These are phyloP conservation scores for Helicolenus hilgendorfi DNA, from an alignment of 2,797 vertebrate genomes.

Conservation along the genomic window DNA sequence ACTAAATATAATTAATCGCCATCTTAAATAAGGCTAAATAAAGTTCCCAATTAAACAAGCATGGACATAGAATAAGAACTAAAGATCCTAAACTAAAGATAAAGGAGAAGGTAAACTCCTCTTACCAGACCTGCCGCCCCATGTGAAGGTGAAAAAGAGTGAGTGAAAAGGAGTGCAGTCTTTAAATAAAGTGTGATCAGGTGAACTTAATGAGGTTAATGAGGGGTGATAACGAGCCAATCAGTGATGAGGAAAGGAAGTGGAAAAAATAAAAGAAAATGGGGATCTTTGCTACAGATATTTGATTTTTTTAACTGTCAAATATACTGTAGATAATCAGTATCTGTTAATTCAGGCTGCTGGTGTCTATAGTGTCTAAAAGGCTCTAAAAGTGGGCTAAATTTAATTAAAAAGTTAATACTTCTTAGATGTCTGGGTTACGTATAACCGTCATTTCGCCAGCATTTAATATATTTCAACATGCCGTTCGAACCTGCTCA, in stretches of 20 bases:
- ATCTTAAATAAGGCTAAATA: background rate
- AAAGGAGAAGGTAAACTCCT: background rate
- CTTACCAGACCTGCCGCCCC: background rate
- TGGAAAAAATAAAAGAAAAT: background rate
- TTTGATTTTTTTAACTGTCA: background rate
- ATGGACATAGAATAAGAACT: background rate
- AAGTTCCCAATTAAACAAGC: background rate
- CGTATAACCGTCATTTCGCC: background rate
- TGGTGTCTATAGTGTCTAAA: too few relatives aligned
- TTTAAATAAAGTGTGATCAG: background rate
- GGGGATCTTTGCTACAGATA: background rate
- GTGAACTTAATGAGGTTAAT: background rate
- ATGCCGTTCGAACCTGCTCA: background rate
- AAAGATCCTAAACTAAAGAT: background rate
- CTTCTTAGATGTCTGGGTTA: background rate
- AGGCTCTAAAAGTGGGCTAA: background rate
- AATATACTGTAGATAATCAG: background rate
- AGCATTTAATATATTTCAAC: background rate
- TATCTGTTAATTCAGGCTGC: too few relatives aligned
- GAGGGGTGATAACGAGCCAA: background rate
- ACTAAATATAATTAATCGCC: background rate
- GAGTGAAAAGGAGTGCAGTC: background rate
- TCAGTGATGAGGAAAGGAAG: background rate
- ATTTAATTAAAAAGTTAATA: background rate
- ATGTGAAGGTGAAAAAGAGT: background rate